Evolutionary conservation across 1,140 invertebrate genomes (phyloP).

Genomic region (Camponotus floridanus): DNA sequence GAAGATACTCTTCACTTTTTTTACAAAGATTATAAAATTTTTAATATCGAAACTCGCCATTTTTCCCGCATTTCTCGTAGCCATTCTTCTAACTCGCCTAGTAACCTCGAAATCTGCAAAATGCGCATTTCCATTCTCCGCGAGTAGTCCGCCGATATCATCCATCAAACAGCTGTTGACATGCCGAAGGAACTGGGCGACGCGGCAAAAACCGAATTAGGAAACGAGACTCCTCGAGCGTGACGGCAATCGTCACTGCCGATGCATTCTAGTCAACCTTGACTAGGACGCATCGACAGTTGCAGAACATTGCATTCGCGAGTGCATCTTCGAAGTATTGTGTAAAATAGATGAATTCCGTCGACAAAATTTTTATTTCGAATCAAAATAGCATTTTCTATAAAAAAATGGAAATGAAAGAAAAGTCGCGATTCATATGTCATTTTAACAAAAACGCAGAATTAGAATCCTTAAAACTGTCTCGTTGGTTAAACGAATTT

Average conservation of each 20-base stretch:
- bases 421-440: constrained; percentile 65
- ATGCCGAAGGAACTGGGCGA: constrained; percentile 63
- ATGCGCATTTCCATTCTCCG: constrained; percentile 36
- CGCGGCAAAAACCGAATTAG: constrained; percentile 72
- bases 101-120: constrained; percentile 51
- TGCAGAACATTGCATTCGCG: neutral
- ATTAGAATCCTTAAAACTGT: constrained; percentile 52
- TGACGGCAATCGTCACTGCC: constrained; percentile 55
- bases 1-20: neutral
- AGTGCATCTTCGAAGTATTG: neutral
- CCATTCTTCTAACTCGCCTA: constrained; percentile 22
- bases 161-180: constrained; percentile 68
- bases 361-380: constrained; percentile 36
- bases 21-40: neutral
- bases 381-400: constrained; percentile 63
- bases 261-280: constrained; percentile 58
- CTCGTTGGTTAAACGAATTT: neutral
- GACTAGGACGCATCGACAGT: constrained; percentile 53
- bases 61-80: neutral
- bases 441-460: constrained; percentile 69
- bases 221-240: constrained; percentile 54
- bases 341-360: neutral
- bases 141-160: constrained; percentile 57
- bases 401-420: constrained; percentile 40
- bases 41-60: neutral